A percentile compares a stretch with the other conserved stretches of the same genome.
Evolutionary conservation across 1,140 invertebrate genomes (phyloP).

Genomic region (Lepidurus apus): DNA sequence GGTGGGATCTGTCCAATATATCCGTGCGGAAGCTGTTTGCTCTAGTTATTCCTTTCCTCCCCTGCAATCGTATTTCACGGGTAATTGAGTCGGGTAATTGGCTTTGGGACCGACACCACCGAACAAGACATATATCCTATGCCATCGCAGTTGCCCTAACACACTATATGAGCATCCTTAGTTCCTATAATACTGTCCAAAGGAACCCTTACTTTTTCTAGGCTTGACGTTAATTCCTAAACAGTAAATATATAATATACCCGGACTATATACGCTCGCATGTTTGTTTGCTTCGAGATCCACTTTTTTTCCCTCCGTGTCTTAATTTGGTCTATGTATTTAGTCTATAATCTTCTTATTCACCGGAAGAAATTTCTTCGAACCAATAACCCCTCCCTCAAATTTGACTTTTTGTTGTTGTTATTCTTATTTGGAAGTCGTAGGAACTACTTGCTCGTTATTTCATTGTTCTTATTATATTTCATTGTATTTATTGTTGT

Average conservation of each 20-base stretch:
- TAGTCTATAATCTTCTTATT: too few species aligned
- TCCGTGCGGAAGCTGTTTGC: background rate
- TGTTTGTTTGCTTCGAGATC: too few species aligned
- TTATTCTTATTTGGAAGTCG: too few species aligned
- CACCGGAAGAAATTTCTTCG: too few species aligned
- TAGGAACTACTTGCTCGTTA: too few species aligned
- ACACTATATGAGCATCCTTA: slow-evolving; percentile 19
- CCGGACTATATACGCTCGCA: background rate
- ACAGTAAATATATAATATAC: background rate
- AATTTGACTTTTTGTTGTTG: too few species aligned
- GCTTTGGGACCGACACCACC: slow-evolving; percentile 18
- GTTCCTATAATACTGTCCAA: background rate
- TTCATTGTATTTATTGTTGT: too few species aligned
- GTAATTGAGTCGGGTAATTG: slow-evolving; percentile 21
- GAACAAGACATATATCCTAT: slow-evolving; percentile 1
- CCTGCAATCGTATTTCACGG: slow-evolving; percentile 18
- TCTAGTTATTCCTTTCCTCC: slow-evolving; percentile 15
- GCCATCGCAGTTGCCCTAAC: background rate
- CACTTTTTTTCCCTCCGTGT: too few species aligned
- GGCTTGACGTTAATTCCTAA: background rate
- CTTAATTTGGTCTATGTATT: too few species aligned
- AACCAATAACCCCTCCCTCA: too few species aligned
- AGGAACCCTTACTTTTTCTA: background rate
- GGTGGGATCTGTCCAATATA: background rate
- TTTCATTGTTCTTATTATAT: too few species aligned